These are phyloP conservation scores for Thamnophis sirtalis DNA, from an alignment of 2,113 vertebrate species.

Conservation along the genomic window DNA sequence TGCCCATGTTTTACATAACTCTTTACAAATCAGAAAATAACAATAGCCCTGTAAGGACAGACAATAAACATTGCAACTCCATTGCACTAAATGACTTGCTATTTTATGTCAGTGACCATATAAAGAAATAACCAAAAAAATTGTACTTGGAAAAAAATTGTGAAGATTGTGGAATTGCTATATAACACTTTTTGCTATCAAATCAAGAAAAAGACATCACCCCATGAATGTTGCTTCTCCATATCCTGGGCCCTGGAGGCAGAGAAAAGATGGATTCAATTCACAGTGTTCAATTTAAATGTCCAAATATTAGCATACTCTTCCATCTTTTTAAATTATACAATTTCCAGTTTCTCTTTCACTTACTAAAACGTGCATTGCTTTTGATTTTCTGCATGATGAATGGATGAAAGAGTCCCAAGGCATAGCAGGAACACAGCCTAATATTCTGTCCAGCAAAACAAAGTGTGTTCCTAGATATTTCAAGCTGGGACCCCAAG, in stretches of 20 bases:
- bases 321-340: conserved; percentile 31
- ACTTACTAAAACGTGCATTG: conserved; percentile 11
- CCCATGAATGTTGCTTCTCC: conserved; percentile 29
- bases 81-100: conserved; percentile 39
- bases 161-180: background rate
- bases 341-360: conserved; percentile 23
- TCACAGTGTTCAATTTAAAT: conserved; percentile 46
- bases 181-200: conserved; percentile 11
- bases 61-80: background rate
- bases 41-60: background rate
- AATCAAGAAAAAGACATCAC: conserved; percentile 12
- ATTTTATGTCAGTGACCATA: conserved; percentile 25
- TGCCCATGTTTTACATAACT: background rate
- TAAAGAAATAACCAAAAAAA: conserved; percentile 24
- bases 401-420: background rate
- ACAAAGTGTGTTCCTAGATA: conserved; percentile 38
- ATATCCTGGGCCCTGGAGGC: conserved; percentile 40
- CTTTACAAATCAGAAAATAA: background rate
- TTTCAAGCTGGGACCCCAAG: conserved; percentile 49
- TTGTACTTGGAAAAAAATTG: conserved; percentile 25
- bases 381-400: conserved; percentile 1
- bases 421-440: background rate
- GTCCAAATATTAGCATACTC: conserved; percentile 40
- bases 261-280: conserved; percentile 51
- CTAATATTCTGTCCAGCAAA: conserved; percentile 4